Percentiles rank a stretch among this genome's conserved stretches.
These are phyloP conservation scores for Xiphophorus couchianus DNA, from an alignment of 2,113 vertebrate genomes.

Conservation along the genomic window DNA sequence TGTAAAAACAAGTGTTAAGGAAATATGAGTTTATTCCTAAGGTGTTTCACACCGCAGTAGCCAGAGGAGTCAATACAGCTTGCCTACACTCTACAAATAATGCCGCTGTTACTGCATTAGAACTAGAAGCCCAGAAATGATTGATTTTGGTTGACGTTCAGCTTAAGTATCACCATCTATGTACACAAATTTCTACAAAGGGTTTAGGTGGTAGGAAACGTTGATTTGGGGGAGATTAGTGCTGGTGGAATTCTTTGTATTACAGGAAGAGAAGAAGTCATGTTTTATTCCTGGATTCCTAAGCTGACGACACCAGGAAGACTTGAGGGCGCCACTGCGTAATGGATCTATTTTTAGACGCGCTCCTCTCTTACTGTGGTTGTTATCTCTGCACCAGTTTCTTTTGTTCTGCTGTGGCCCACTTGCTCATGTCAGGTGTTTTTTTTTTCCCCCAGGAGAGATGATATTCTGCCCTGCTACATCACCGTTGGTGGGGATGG, in stretches of 20 bases:
- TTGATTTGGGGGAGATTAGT: not conserved
- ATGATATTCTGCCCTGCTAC: constrained; percentile 12
- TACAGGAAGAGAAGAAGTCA: not conserved
- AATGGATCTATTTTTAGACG: constrained; percentile 60
- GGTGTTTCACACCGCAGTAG: not conserved
- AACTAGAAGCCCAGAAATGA: not conserved
- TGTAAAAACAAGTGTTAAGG: not conserved
- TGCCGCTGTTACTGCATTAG: not conserved
- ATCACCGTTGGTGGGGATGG: not conserved
- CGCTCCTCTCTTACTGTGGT: not conserved
- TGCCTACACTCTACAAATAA: not conserved
- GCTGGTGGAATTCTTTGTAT: not conserved
- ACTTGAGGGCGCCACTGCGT: constrained; percentile 39
- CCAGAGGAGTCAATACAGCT: not conserved
- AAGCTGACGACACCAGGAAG: constrained; percentile 32
- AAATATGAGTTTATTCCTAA: not conserved
- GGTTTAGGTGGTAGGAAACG: not conserved
- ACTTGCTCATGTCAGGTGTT: constrained; percentile 8
- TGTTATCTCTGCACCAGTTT: constrained; percentile 16
- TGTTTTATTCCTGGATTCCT: not conserved
- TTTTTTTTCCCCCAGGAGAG: constrained; percentile 8
- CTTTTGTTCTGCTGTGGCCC: constrained; percentile 4
- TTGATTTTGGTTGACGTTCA: not conserved
- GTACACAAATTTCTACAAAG: not conserved
- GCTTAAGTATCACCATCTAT: not conserved